Conservation (phyloP, 2,888 invertebrate species). For the Lasioglossum zephyrum region DNA sequence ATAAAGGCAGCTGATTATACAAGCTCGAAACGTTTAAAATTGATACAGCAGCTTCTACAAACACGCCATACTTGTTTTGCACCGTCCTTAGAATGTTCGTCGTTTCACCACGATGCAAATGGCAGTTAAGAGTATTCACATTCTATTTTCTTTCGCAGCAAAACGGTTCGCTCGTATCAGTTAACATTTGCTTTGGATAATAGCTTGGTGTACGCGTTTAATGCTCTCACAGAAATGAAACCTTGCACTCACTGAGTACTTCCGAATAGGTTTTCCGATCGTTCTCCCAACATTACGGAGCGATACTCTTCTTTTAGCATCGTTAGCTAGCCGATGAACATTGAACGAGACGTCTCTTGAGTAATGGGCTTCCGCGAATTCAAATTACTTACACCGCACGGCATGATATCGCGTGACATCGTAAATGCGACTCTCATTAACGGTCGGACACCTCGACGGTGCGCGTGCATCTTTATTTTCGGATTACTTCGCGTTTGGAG, state of each 20-base stretch:
- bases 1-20: neutral
- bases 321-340: conserved; percentile 31
- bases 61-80: neutral
- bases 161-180: neutral
- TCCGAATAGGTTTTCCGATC: neutral
- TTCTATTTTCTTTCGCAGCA: neutral
- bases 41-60: neutral
- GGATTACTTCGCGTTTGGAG: neutral
- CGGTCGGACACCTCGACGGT: conserved; percentile 22
- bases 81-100: neutral
- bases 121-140: neutral
- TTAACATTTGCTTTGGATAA: neutral
- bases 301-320: neutral
- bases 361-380: conserved; percentile 55
- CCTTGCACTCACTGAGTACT: neutral
- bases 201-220: neutral
- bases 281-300: neutral
- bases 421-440: conserved; percentile 56
- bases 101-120: neutral
- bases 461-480: neutral
- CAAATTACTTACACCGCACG: conserved; percentile 43
- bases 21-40: neutral
- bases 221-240: neutral
- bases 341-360: conserved; percentile 30
- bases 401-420: conserved; percentile 53